Base-by-base conservation (phyloP, 2,888 invertebrate genomes). In the Elmis aenea region DNA sequence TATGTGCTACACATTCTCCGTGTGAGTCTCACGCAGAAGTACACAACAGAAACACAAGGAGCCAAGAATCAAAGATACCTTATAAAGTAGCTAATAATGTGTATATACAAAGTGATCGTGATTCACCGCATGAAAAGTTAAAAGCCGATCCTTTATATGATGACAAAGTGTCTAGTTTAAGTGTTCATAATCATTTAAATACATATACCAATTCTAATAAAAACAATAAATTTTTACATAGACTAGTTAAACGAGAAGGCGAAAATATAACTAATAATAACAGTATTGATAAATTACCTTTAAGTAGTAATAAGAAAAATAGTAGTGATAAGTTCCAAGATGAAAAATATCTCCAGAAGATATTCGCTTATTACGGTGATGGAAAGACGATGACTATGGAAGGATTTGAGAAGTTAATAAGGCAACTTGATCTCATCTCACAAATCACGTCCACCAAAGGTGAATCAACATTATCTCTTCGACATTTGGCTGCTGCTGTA, bases 1-100 rank as follows among this genome's bases (percentile, higher is more conserved):
- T 88, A 0, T 87, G 86, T 57, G 85, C 86, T 2, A 80, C 85
- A 6, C 85, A 85, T 57, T 70, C 76, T 20, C 82, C 82, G 0
- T 87, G 88, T 59, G 81, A 80, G 26, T 83, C 85, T 2, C 86
- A 87, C 57, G 70, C 77, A 10, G 56, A 54, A 21, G 51, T 59
- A 4, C 53, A 51, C 18, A 52, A 54, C 32, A 45, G 48, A 14
- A 36, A 26, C 6, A 23, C 32, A 4, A 38, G 29, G 15, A 50
- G 53, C 27, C 42, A 50, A 12, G 44, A 47, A 35, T 30, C 32
- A 2, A 29, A 30, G 14, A 13, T 31, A 27, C 38, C 31, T 25
- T 35, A 28, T 34, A 27, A 18, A 23, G 34, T 35, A 25, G 10
- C 32, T 6, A 22, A 8, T 8, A 18, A 18, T 8, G 18, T 18